Evolutionary conservation across 2,113 vertebrate species (phyloP).

Genomic region (Paracanthobrama guichenoti): DNA sequence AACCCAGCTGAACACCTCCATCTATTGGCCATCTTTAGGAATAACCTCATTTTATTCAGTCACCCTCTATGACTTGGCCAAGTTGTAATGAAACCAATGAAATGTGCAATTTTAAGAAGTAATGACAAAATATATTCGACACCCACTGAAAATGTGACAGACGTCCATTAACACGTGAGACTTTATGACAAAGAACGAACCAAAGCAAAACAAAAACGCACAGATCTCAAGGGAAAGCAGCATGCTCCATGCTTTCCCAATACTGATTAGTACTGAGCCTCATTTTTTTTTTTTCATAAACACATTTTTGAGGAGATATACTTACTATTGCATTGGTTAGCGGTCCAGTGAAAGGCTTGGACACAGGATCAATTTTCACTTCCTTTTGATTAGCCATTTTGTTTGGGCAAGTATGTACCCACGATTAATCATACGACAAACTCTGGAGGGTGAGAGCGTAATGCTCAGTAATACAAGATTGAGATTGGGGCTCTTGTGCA

Average conservation of each 20-base stretch:
- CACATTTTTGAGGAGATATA: conserved; percentile 81
- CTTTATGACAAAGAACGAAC: conserved; percentile 5
- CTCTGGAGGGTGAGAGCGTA: conserved; percentile 85
- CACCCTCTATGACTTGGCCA: neutral
- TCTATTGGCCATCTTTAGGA: conserved; percentile 10
- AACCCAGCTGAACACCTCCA: conserved; percentile 1
- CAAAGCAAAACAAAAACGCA: neutral
- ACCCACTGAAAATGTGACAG: conserved; percentile 24
- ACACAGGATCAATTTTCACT: conserved; percentile 95
- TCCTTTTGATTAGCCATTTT: conserved; percentile 90
- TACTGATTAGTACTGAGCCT: conserved; percentile 48
- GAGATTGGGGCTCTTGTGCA: conserved; percentile 94
- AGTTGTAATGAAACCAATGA: neutral
- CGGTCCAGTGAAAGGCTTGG: conserved; percentile 93
- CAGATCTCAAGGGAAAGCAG: conserved; percentile 48
- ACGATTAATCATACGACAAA: conserved; percentile 99
- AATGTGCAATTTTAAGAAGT: neutral
- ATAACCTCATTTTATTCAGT: neutral
- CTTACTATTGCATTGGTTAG: conserved; percentile 93
- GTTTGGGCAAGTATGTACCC: conserved; percentile 92
- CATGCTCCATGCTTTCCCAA: conserved; percentile 57
- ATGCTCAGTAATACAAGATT: conserved; percentile 92
- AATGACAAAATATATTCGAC: neutral
- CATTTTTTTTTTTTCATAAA: conserved; percentile 38
- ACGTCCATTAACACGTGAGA: conserved; percentile 2